These are phyloP conservation scores for Pseudolaguvia tuberculata DNA, from an alignment of 2,113 vertebrate species.

Conservation along the genomic window DNA sequence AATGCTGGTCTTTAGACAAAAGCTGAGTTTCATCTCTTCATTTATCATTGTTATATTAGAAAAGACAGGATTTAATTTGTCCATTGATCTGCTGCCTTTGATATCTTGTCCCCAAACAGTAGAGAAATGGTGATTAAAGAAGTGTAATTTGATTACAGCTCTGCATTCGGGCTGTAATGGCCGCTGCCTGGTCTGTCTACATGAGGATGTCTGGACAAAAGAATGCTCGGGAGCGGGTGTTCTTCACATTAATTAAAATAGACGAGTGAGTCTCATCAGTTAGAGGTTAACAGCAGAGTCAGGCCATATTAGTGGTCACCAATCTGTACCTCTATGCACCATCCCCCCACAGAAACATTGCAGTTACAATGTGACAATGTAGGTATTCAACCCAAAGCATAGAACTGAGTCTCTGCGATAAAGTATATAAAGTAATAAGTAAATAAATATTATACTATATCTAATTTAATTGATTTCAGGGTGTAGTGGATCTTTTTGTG, in stretches of 20 bases:
- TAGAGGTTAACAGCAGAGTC: conserved; percentile 36
- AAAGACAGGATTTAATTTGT: conserved; percentile 29
- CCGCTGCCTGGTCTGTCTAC: conserved; percentile 42
- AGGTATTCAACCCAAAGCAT: too few species aligned
- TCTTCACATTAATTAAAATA: conserved; percentile 37
- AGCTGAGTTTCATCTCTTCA: background rate
- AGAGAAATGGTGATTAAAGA: conserved; percentile 43
- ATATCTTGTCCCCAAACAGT: background rate
- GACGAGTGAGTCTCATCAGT: conserved; percentile 42
- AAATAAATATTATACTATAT: too few species aligned
- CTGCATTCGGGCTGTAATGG: conserved; percentile 51
- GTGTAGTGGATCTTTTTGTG: background rate
- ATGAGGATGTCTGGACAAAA: conserved; percentile 50
- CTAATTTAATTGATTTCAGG: too few species aligned
- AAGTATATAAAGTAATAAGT: too few species aligned
- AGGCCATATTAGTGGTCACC: conserved; percentile 20
- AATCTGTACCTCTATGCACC: conserved; percentile 12
- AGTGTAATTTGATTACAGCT: conserved; percentile 54
- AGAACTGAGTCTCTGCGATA: too few species aligned
- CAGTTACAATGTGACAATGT: too few species aligned
- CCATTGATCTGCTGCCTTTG: conserved; percentile 11
- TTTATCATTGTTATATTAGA: conserved; percentile 8
- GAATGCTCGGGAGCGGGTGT: conserved; percentile 29
- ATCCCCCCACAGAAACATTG: background rate
- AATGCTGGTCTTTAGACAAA: background rate